Evolutionary conservation across 2,888 invertebrate genomes (phyloP).

Genomic region (Caenorhabditis virilis): DNA sequence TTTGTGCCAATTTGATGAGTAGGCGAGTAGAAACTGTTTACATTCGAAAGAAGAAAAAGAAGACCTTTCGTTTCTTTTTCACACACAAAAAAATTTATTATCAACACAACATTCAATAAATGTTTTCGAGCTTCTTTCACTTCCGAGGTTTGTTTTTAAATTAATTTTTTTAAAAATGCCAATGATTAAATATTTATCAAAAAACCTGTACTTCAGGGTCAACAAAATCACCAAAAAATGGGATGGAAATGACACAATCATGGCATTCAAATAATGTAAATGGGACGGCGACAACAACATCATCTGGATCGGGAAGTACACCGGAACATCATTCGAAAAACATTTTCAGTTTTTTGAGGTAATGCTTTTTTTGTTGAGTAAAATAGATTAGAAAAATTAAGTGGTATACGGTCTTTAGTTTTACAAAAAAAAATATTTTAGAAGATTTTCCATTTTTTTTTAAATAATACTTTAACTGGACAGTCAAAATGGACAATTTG

Average conservation of each 20-base stretch:
- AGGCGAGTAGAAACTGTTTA: background rate
- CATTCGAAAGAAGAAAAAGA: background rate
- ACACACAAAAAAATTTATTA: background rate
- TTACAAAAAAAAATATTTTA: no score
- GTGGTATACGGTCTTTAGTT: no score
- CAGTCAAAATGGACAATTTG: no score
- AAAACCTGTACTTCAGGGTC: no score
- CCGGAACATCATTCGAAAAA: conserved; percentile 37
- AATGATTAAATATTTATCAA: no score
- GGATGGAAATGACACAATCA: conserved; percentile 40
- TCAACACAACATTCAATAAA: background rate
- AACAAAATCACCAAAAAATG: conserved; percentile 19
- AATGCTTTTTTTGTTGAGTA: no score
- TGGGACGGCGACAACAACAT: conserved; percentile 16
- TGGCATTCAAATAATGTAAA: conserved; percentile 41
- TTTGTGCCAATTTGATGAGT: conserved; percentile 6
- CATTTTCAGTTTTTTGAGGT: conserved; percentile 52
- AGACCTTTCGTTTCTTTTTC: background rate
- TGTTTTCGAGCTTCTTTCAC: conserved; percentile 25
- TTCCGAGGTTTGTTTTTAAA: conserved; percentile 1
- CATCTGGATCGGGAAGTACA: conserved; percentile 2
- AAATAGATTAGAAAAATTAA: no score
- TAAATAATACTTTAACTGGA: no score
- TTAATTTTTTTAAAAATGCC: background rate
- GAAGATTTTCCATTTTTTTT: no score